phyloP scores from a whole-genome alignment of 35 echinoderm and acorn worm species.

The Apostichopus californicus region DNA sequence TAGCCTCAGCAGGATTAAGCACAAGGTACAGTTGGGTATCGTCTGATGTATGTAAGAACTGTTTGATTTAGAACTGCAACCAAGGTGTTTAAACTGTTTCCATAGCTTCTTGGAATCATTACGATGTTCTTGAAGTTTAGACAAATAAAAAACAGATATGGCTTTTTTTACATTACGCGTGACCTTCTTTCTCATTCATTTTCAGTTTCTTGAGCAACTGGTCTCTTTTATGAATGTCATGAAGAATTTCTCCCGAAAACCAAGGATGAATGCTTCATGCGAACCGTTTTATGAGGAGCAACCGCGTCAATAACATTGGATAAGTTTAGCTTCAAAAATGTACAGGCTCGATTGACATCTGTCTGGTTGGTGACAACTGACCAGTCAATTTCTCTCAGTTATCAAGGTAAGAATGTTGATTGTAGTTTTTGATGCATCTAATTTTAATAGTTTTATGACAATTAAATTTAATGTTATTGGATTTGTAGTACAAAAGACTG shows the following conservation, averaged over 20 bases:
- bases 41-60: no score
- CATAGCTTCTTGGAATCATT: neutral
- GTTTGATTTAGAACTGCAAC: neutral
- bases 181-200: constrained; percentile 16
- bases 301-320: neutral
- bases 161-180: constrained; percentile 25
- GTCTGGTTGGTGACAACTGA: neutral
- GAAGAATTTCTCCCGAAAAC: neutral
- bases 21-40: no score
- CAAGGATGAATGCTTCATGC: neutral
- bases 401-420: no score
- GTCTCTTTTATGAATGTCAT: neutral
- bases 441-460: no score
- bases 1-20: no score
- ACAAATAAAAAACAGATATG: neutral
- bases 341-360: neutral
- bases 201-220: constrained; percentile 12
- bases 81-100: neutral
- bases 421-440: no score
- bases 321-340: neutral
- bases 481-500: no score
- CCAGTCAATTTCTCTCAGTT: no score
- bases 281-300: neutral
- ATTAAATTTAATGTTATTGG: no score
- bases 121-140: neutral